Percentiles rank a stretch among this genome's conserved stretches.
These are phyloP conservation scores for Aphelinus atriplicis DNA, from an alignment of 1,140 invertebrate genomes.

Conservation along the genomic window DNA sequence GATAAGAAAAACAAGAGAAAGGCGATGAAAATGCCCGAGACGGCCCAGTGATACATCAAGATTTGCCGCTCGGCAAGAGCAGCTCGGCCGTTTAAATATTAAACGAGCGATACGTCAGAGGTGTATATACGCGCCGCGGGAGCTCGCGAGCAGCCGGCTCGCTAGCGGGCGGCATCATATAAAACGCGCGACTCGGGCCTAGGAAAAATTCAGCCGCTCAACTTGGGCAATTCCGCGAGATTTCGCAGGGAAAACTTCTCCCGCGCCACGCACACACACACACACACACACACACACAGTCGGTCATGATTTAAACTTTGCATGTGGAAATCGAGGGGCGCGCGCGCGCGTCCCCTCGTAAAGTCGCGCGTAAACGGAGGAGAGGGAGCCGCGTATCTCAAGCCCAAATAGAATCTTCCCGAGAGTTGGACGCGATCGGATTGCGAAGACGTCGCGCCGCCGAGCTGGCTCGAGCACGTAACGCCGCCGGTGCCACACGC, in stretches of 20 bases:
- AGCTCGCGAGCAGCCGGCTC: background rate
- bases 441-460: too few relatives aligned
- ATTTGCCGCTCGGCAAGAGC: too few relatives aligned
- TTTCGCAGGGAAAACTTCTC: conserved; percentile 12
- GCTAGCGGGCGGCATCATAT: background rate
- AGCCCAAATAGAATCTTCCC: conserved; percentile 25
- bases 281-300: background rate
- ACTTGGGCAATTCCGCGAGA: conserved; percentile 11
- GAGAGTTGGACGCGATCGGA: background rate
- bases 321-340: conserved; percentile 5
- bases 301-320: conserved; percentile 36
- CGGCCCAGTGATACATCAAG: too few relatives aligned
- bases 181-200: too few relatives aligned
- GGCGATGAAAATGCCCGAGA: too few relatives aligned
- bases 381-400: background rate
- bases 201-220: background rate
- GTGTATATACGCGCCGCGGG: too few relatives aligned
- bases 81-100: background rate
- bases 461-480: conserved; percentile 21
- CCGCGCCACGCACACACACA: background rate
- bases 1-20: too few relatives aligned
- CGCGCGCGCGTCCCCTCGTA: background rate
- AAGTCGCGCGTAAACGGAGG: conserved; percentile 1
- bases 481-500: conserved; percentile 45
- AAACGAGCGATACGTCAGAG: background rate